Conservation (phyloP, 1,140 invertebrate genomes). For the Drosophila murphyi region DNA sequence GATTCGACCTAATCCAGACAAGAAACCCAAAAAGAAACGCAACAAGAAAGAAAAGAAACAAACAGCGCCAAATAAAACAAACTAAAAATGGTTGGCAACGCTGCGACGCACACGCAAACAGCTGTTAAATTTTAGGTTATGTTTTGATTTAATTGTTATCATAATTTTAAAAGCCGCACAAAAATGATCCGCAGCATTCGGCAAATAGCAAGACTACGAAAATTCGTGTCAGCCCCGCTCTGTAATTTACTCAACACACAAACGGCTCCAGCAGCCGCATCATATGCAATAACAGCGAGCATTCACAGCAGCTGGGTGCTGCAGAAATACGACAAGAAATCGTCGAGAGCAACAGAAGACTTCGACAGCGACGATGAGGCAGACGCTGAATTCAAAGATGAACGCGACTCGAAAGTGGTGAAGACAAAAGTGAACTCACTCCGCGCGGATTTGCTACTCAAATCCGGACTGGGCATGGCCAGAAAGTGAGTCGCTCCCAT, state of each 20-base stretch:
- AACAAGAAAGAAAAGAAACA: slow-evolving; percentile 59
- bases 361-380: slow-evolving; percentile 75
- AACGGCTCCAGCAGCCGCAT: background rate
- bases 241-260: slow-evolving; percentile 17
- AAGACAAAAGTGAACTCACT: slow-evolving; percentile 87
- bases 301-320: slow-evolving; percentile 29
- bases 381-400: slow-evolving; percentile 80
- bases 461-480: slow-evolving; percentile 88
- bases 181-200: slow-evolving; percentile 61
- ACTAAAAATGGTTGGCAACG: slow-evolving; percentile 60
- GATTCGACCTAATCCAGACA: slow-evolving; percentile 63
- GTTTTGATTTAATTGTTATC: slow-evolving; percentile 55
- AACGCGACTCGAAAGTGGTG: slow-evolving; percentile 86
- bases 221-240: background rate
- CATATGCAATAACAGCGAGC: background rate
- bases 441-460: slow-evolving; percentile 88
- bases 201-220: slow-evolving; percentile 43
- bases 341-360: slow-evolving; percentile 53
- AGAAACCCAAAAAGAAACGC: slow-evolving; percentile 69
- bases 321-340: slow-evolving; percentile 73
- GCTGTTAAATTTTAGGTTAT: slow-evolving; percentile 70
- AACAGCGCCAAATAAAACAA: slow-evolving; percentile 25
- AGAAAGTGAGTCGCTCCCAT: slow-evolving; percentile 86
- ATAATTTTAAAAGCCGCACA: slow-evolving; percentile 61
- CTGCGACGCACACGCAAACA: slow-evolving; percentile 29